Evolutionary conservation across 92 coral and sea anemone genomes (phyloP).

Genomic region (Epizoanthus rinbou): DNA sequence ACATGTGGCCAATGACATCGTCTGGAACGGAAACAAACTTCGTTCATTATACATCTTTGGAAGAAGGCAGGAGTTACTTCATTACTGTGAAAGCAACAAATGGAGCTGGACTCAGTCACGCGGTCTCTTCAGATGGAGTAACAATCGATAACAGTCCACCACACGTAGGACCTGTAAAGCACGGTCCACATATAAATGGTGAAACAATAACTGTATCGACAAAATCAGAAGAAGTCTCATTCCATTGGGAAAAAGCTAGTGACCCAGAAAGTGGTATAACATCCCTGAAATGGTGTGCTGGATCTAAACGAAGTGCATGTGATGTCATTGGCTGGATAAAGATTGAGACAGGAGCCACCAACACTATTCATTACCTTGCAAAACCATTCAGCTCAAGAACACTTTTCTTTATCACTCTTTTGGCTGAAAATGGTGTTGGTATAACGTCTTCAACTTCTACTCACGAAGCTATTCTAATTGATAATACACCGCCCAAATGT

Average conservation of each 20-base stretch:
- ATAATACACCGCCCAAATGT: constrained; percentile 62
- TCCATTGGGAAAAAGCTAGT: constrained; percentile 49
- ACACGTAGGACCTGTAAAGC: constrained; percentile 51
- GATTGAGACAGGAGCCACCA: constrained; percentile 21
- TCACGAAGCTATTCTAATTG: constrained; percentile 51
- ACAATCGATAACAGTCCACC: constrained; percentile 76
- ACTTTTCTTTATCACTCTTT: constrained; percentile 43
- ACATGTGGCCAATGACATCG: too few species aligned
- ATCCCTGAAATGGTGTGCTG: constrained; percentile 54
- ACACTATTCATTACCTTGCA: constrained; percentile 30
- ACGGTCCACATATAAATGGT: constrained; percentile 54
- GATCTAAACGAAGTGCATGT: constrained; percentile 50
- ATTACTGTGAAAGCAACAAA: constrained; percentile 58
- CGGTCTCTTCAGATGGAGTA: constrained; percentile 43
- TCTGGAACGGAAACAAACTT: neutral
- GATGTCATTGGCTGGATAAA: constrained; percentile 45
- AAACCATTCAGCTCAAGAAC: constrained; percentile 67
- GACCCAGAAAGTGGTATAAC: constrained; percentile 64
- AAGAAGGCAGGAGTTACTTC: constrained; percentile 61
- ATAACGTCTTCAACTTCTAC: constrained; percentile 41
- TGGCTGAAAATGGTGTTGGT: constrained; percentile 70
- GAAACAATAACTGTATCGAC: constrained; percentile 38
- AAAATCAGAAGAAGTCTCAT: constrained; percentile 43
- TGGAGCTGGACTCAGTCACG: constrained; percentile 67
- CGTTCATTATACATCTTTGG: constrained; percentile 44